A percentile compares a stretch with the other conserved stretches of the same genome.
phyloP scores from a whole-genome alignment of 1,140 invertebrate species.

The Gonatopus flavifemur region DNA sequence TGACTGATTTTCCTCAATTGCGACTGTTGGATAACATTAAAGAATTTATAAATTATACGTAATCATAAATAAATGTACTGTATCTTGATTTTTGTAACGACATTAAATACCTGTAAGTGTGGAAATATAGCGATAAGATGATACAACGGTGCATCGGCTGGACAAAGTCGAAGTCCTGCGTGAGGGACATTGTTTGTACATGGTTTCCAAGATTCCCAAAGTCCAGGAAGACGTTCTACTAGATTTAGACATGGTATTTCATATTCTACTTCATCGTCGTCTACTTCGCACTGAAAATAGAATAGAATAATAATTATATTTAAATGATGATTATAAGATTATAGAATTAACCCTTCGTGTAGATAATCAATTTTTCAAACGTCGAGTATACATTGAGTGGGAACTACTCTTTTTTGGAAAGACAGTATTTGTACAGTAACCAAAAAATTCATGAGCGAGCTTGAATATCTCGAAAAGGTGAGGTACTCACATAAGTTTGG shows the following conservation, averaged over 20 bases:
- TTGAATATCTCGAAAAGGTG: too few species aligned
- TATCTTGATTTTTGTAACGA: not conserved
- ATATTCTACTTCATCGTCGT: constrained; percentile 71
- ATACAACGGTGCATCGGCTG: constrained; percentile 62
- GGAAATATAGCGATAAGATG: constrained; percentile 71
- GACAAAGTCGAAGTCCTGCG: constrained; percentile 68
- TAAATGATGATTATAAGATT: too few species aligned
- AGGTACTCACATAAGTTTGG: too few species aligned
- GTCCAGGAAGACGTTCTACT: constrained; percentile 70
- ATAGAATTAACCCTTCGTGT: too few species aligned
- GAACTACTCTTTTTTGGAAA: too few species aligned
- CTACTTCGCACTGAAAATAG: constrained; percentile 67
- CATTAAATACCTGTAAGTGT: constrained; percentile 64
- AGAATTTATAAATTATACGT: constrained; percentile 1
- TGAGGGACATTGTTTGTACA: constrained; percentile 65
- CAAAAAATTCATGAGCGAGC: too few species aligned
- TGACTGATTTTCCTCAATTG: constrained; percentile 64
- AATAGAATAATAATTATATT: constrained; percentile 2
- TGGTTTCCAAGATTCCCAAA: constrained; percentile 71
- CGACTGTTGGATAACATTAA: constrained; percentile 27
- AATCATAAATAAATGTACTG: not conserved
- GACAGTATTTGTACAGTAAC: too few species aligned
- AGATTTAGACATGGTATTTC: constrained; percentile 83
- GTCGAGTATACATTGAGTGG: too few species aligned
- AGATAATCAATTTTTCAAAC: too few species aligned